These are phyloP conservation scores for Nesospiza acunhae DNA, from an alignment of 2,113 vertebrate genomes.

Conservation along the genomic window DNA sequence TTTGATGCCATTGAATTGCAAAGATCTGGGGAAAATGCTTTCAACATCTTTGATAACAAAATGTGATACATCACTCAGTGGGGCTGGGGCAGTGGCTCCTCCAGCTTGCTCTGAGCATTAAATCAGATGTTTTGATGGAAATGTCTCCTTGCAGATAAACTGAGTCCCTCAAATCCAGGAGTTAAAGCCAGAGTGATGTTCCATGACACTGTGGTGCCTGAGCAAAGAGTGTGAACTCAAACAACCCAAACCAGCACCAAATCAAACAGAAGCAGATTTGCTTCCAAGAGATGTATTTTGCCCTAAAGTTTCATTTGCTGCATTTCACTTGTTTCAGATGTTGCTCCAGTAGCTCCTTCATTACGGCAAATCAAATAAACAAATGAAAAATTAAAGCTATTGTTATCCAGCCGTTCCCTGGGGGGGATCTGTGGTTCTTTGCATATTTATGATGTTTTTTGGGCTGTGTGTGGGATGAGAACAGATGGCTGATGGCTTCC, in stretches of 20 bases:
- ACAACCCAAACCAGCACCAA: background rate
- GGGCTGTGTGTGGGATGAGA: constrained; percentile 51
- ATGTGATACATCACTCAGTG: background rate
- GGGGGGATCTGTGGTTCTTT: background rate
- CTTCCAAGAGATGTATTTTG: background rate
- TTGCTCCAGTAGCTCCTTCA: constrained; percentile 43
- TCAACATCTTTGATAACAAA: background rate
- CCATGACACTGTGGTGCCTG: background rate
- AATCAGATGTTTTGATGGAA: background rate
- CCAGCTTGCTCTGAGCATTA: background rate
- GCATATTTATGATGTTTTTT: constrained; percentile 40
- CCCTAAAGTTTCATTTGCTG: background rate
- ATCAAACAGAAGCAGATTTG: background rate
- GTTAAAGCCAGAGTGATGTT: background rate
- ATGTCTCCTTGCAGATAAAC: background rate
- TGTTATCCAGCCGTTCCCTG: constrained; percentile 61
- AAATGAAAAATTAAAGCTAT: constrained; percentile 79
- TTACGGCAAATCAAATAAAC: constrained; percentile 74
- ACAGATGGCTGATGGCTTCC: constrained; percentile 71
- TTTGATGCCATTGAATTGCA: background rate
- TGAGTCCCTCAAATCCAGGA: background rate
- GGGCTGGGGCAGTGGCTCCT: background rate
- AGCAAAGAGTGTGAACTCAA: background rate
- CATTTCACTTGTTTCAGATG: constrained; percentile 52
- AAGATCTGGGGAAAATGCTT: background rate